Evolutionary conservation across 1,140 invertebrate species (phyloP).

Genomic region (Trachymyrmex septentrionalis): DNA sequence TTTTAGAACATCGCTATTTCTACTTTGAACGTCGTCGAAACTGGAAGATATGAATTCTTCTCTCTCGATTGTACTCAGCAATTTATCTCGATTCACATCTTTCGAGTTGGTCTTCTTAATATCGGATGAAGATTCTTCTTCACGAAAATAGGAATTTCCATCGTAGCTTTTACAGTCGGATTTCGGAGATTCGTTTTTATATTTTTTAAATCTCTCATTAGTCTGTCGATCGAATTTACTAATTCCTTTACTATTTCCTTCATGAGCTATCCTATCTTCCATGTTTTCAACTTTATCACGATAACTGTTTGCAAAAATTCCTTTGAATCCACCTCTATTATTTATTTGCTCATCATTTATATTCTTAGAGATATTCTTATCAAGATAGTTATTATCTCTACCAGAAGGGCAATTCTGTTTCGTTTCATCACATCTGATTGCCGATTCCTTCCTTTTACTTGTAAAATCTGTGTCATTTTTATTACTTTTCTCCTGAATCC

Average conservation of each 20-base stretch:
- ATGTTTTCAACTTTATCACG: neutral
- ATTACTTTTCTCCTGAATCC: neutral
- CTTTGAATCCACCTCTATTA: slow-evolving; percentile 6
- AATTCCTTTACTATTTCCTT: neutral
- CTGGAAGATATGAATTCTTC: neutral
- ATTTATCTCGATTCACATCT: neutral
- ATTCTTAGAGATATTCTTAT: neutral
- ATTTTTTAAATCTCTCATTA: slow-evolving; percentile 1
- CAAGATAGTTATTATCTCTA: neutral
- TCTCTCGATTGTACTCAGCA: neutral
- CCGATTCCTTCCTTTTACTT: neutral
- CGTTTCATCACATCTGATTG: neutral
- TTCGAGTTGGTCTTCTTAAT: neutral
- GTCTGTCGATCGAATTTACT: slow-evolving; percentile 19
- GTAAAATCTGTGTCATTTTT: neutral
- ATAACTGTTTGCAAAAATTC: neutral
- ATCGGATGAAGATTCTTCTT: neutral
- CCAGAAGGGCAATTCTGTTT: neutral
- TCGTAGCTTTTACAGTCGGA: neutral
- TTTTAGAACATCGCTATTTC: neutral
- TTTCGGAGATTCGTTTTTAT: neutral
- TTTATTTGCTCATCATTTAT: neutral
- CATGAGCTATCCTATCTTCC: neutral
- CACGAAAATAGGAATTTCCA: neutral
- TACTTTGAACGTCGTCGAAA: neutral